Evolutionary conservation across 2,888 invertebrate genomes (phyloP), one percentile per base, ranked within the genome.

Genomic region (Cosmopolites sordidus): DNA sequence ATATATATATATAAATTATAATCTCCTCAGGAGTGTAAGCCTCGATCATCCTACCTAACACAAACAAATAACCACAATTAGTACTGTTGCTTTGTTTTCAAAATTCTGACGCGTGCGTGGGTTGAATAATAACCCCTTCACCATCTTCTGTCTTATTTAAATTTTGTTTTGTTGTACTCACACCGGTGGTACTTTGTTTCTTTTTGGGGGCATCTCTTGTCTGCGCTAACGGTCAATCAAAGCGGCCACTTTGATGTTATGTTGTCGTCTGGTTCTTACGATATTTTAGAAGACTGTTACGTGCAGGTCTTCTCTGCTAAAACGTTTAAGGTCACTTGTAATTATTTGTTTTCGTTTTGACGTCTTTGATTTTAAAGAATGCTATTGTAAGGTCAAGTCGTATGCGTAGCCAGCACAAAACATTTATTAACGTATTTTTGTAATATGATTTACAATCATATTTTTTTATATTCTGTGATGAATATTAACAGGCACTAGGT

Each of bases 231-330:
- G 33, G 33, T 33, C 33, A 11, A 11, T 33, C 2, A 4, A 2
- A 33, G 33, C 5, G 5, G 33, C 4, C 33, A 6, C 3, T 11
- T 48, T 50, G 50, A 58, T 55, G 60, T 60, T 58, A 58, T 52
- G 56, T 58, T 15, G 45, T 49, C 48, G 48, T 22, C 56, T 59
- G 54, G 53, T 58, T 58, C 51, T 54, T 59, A 54, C 50, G 60
- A 60, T 56, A 60, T 60, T 60, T 57, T 41, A 15, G 47, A 33
- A 43, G 53, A 47, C 52, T 47, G 43, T 43, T 52, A 16, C 30
- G 14, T 50, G 46, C 43, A 12, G 29, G 37, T 51, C 22, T 54
- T 30, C 30, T 43, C 42, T 18, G 49, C 37, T 50, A 22, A 39
- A 50, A 33, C 17, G 5, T 8, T 39, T 47, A 47, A 47, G 39